Conservation (phyloP, 2,113 vertebrate genomes). For the Strigops habroptila region DNA sequence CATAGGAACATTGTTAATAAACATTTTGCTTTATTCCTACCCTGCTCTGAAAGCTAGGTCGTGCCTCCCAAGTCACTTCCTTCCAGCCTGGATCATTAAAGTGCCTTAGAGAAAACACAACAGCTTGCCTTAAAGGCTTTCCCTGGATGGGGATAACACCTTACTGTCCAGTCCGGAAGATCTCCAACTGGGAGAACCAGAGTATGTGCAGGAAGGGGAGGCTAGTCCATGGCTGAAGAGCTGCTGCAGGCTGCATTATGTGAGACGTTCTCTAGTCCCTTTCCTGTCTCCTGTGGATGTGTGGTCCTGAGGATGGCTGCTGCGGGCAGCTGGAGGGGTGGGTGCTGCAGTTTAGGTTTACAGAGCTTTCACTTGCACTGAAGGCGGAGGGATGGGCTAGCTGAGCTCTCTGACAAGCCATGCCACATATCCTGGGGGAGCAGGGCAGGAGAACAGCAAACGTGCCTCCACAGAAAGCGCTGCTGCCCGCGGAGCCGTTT, state of each 20-base stretch:
- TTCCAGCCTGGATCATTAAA: constrained; percentile 12
- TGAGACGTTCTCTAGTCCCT: background rate
- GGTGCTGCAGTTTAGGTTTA: background rate
- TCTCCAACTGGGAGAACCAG: background rate
- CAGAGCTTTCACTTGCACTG: background rate
- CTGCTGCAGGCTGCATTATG: background rate
- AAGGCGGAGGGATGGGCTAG: background rate
- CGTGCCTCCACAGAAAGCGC: background rate
- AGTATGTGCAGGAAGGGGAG: background rate
- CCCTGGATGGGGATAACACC: background rate
- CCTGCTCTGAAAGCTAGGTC: constrained; percentile 20
- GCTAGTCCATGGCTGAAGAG: rapidly evolving
- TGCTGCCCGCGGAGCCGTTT: background rate
- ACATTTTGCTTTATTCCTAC: background rate
- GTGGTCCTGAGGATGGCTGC: background rate
- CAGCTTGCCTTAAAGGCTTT: constrained; percentile 53
- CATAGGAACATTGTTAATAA: background rate
- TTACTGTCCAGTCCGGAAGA: background rate
- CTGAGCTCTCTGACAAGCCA: background rate
- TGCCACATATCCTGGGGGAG: background rate
- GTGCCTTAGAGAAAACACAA: constrained; percentile 65
- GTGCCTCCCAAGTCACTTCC: background rate
- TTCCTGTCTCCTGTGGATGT: background rate
- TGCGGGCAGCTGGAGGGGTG: background rate
- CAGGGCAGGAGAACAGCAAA: background rate